phyloP scores from a whole-genome alignment of 2,888 invertebrate species.

The Drosophila glabriapex region DNA sequence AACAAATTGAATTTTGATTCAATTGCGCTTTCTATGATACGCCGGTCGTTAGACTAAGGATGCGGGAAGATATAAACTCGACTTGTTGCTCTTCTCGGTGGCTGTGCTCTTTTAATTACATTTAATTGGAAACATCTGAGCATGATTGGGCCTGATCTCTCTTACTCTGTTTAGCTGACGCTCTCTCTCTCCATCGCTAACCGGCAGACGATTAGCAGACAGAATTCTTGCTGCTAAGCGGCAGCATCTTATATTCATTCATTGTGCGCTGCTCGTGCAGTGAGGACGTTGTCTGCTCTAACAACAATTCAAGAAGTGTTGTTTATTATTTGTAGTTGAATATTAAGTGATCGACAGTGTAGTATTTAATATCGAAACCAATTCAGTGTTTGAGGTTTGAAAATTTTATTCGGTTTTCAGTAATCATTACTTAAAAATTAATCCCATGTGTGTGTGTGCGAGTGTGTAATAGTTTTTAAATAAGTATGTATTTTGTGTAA shows the following conservation, averaged over 20 bases:
- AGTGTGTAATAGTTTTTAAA: constrained; percentile 21
- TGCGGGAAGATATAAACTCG: constrained; percentile 45
- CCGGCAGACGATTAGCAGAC: constrained; percentile 37
- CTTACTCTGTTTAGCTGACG: background rate
- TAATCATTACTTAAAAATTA: constrained; percentile 10
- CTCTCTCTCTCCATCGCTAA: constrained; percentile 1
- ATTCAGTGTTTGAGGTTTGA: constrained; percentile 10
- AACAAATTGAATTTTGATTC: constrained; percentile 75
- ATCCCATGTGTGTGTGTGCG: background rate
- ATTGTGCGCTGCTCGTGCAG: constrained; percentile 59
- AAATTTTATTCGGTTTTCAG: background rate
- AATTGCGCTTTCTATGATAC: constrained; percentile 38
- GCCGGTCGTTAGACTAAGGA: constrained; percentile 18
- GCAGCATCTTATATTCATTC: constrained; percentile 68
- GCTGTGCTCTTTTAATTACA: constrained; percentile 54
- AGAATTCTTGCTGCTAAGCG: constrained; percentile 31
- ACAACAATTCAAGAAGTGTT: constrained; percentile 23
- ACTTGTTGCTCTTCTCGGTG: constrained; percentile 29
- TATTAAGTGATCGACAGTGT: background rate
- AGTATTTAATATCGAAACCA: constrained; percentile 1
- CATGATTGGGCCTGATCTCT: constrained; percentile 7
- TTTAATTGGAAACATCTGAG: constrained; percentile 67
- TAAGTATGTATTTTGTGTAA: constrained; percentile 7
- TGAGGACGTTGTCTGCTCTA: constrained; percentile 60
- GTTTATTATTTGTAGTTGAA: constrained; percentile 1